Percentiles rank a stretch among this genome's conserved stretches.
Evolutionary conservation across 2,113 vertebrate species (phyloP).

Genomic region (Marmota flaviventris): DNA sequence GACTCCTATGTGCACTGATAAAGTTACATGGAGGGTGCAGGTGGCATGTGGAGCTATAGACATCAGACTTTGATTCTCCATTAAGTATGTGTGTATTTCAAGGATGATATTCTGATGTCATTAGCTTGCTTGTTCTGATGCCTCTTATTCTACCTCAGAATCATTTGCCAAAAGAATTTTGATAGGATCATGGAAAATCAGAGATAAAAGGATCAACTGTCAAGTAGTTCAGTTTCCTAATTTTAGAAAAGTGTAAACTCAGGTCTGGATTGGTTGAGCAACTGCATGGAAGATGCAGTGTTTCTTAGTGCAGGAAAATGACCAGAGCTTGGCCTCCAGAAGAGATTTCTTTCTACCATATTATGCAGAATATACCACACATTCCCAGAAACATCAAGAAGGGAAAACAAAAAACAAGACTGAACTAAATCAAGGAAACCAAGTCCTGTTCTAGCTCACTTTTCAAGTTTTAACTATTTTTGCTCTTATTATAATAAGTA

Average conservation of each 20-base stretch:
- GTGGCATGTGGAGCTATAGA: neutral
- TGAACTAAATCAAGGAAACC: neutral
- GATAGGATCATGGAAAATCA: neutral
- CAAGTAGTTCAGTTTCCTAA: neutral
- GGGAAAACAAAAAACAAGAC: neutral
- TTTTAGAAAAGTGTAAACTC: neutral
- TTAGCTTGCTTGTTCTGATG: neutral
- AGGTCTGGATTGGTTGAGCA: neutral
- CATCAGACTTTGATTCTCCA: neutral
- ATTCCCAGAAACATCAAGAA: neutral
- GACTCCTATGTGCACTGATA: neutral
- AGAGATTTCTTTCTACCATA: neutral
- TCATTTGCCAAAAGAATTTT: neutral
- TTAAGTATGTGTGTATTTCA: neutral
- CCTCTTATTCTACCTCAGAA: neutral
- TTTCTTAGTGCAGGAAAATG: neutral
- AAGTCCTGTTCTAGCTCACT: neutral
- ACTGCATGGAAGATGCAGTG: neutral
- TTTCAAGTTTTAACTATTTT: constrained; percentile 36
- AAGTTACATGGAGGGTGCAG: neutral
- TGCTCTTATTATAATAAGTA: constrained; percentile 20
- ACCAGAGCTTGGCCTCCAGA: neutral
- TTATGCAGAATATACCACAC: neutral
- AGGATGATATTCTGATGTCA: neutral
- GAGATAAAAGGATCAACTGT: neutral